phyloP scores from a whole-genome alignment of 2,888 invertebrate species.

The Sinelater perroti region DNA sequence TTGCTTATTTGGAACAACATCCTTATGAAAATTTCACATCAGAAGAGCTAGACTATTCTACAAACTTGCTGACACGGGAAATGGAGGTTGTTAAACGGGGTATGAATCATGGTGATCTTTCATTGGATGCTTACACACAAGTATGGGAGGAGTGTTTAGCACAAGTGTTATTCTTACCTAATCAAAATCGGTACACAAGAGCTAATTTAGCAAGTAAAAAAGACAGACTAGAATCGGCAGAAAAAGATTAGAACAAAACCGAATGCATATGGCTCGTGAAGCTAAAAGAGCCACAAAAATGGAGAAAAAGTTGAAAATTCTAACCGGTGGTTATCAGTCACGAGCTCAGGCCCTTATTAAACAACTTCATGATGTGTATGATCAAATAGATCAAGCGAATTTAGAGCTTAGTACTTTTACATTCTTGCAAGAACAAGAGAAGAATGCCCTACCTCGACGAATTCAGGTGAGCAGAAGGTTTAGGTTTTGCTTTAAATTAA shows the following conservation, averaged over 20 bases:
- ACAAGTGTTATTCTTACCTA: slow-evolving; percentile 90
- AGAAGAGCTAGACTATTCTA: slow-evolving; percentile 74
- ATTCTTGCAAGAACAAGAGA: slow-evolving; percentile 89
- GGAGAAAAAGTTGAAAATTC: slow-evolving; percentile 95
- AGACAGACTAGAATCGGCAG: slow-evolving; percentile 92
- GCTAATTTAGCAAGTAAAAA: slow-evolving; percentile 96
- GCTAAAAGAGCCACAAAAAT: slow-evolving; percentile 97
- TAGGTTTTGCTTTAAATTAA: too few relatives aligned
- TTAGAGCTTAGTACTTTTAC: slow-evolving; percentile 92
- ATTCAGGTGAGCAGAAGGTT: slow-evolving; percentile 80
- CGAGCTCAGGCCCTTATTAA: slow-evolving; percentile 84
- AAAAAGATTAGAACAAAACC: slow-evolving; percentile 90
- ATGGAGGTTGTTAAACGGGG: slow-evolving; percentile 90
- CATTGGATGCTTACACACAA: slow-evolving; percentile 89
- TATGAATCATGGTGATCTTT: slow-evolving; percentile 95
- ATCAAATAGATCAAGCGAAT: slow-evolving; percentile 89
- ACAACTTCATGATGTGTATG: slow-evolving; percentile 85
- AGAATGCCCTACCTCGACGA: slow-evolving; percentile 87
- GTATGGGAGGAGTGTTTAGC: slow-evolving; percentile 96
- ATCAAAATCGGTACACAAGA: slow-evolving; percentile 78
- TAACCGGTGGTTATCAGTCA: slow-evolving; percentile 90
- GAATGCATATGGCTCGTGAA: slow-evolving; percentile 95
- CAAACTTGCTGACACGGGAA: slow-evolving; percentile 75
- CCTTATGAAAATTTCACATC: slow-evolving; percentile 79
- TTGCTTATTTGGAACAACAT: slow-evolving; percentile 86